Percentiles rank a stretch among this genome's conserved stretches.
Evolutionary conservation across 2,888 invertebrate species (phyloP).

Genomic region (Drosophila pegasa): DNA sequence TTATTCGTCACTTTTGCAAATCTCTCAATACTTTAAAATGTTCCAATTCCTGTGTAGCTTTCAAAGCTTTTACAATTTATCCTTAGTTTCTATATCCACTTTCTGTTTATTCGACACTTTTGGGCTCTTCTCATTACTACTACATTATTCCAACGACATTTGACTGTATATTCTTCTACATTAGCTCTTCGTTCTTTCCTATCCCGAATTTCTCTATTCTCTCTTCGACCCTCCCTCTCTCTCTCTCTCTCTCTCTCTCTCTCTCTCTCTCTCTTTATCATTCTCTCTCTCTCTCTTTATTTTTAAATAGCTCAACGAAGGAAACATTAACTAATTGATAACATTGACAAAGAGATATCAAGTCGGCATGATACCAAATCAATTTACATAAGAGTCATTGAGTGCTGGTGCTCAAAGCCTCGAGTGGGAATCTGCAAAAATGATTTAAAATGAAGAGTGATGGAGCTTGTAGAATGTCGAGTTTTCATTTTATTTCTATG

Average conservation of each 20-base stretch:
- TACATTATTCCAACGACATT: too few relatives aligned
- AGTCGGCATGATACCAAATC: not conserved
- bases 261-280: not conserved
- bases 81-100: not conserved
- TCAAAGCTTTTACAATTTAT: not conserved
- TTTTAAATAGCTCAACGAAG: not conserved
- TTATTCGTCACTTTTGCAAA: not conserved
- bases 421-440: not conserved
- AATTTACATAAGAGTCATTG: slow-evolving; percentile 2
- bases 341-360: not conserved
- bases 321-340: slow-evolving; percentile 1
- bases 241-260: not conserved
- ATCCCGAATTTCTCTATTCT: too few relatives aligned
- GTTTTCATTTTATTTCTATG: slow-evolving; percentile 5
- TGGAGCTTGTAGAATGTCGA: not conserved
- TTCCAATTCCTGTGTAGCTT: too few relatives aligned
- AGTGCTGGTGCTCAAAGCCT: not conserved
- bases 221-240: not conserved
- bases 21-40: not conserved
- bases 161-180: too few relatives aligned
- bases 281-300: not conserved
- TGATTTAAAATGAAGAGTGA: slow-evolving; percentile 12
- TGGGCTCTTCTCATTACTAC: too few relatives aligned
- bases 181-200: too few relatives aligned
- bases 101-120: not conserved